Conservation (phyloP, 2,113 vertebrate genomes). For the Capricornis sumatraensis region DNA sequence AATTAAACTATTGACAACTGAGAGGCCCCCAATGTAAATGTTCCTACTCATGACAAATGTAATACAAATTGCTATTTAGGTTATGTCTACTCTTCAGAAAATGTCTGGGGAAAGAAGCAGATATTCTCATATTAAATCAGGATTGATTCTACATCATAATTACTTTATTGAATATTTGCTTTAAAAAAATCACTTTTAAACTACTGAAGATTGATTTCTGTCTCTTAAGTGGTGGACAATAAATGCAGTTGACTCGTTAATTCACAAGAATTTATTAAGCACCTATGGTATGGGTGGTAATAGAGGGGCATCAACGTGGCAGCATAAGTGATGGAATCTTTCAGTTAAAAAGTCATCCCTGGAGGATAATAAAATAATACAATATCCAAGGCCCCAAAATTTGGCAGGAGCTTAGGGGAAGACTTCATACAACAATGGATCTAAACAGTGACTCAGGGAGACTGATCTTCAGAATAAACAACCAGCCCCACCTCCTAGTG, state of each 20-base stretch:
- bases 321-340: neutral
- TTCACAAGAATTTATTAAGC: neutral
- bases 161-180: neutral
- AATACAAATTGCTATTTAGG: neutral
- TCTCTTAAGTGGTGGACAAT: neutral
- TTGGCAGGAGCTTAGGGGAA: neutral
- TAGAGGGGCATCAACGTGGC: neutral
- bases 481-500: neutral
- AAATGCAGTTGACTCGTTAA: neutral
- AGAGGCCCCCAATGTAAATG: neutral
- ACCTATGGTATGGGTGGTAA: neutral
- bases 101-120: neutral
- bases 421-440: neutral
- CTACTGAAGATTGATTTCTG: neutral
- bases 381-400: neutral
- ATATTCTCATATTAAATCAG: neutral
- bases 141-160: neutral
- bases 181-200: conserved; percentile 4
- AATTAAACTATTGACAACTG: neutral
- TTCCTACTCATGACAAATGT: neutral
- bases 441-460: neutral
- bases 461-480: neutral
- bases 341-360: neutral
- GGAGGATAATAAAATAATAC: neutral
- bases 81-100: neutral